Base-by-base conservation (phyloP, 2,113 vertebrate genomes). In the Ochotona curzoniae region DNA sequence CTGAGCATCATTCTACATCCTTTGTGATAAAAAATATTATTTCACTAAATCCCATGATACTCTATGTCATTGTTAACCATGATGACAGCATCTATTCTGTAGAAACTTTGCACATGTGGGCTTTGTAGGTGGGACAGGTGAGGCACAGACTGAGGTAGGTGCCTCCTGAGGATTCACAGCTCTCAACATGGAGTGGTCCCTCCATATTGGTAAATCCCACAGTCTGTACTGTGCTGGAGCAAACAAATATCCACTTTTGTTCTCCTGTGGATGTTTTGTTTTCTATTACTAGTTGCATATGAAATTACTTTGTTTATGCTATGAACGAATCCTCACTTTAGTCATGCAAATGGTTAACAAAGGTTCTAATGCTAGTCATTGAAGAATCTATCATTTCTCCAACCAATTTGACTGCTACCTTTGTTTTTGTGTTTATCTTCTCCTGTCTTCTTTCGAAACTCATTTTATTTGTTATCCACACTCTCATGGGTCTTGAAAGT, bases 381-480 rank as follows among this genome's bases (percentile, higher is more conserved):
- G n/a, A 90, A 71, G 15, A 64, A 63, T 20, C 2, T 81, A 7
- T 32, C 18, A 18, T 57, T 78, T 88, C 73, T 84, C 21, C 38
- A 57, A 81, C 73, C 71, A 32, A 83, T 57, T 49, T 70, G 44
- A 38, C 5, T 18, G 49, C 49, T 30, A 35, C 5, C 9, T 83
- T 74, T 57, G 28, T 9, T 38, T 86, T 69, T 21, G 66, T 35
- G 60, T 79, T 66, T 79, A 18, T 67, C 60, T 57, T 90, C 57
- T 70, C 70, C 51, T 87, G 35, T 38, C 26, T 84, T 91, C 32
- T 54, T 49, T 74, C 30, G 38, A 94, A 89, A 70, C 21, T n/a
- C 17, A 30, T 47, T 76, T 74, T 28, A 73, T 75, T 54, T 91
- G 8, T 32, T 63, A 44, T 35, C 32, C 17, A 47, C 11, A 10